Percentiles rank a stretch among this genome's conserved stretches.
These are phyloP conservation scores for Centropus bengalensis DNA, from an alignment of 2,113 vertebrate species.

Conservation along the genomic window DNA sequence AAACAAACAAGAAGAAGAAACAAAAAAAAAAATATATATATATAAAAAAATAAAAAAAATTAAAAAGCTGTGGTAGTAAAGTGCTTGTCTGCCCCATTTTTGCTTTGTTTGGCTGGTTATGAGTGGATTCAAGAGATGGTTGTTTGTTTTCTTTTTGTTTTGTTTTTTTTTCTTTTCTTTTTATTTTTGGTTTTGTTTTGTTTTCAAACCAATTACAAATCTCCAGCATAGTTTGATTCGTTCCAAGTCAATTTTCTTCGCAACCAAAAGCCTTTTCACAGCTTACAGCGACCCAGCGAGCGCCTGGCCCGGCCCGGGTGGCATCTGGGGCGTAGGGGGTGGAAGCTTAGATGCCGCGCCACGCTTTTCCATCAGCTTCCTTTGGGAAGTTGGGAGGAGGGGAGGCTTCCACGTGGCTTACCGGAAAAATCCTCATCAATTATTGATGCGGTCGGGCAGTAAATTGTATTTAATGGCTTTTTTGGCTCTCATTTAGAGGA, in stretches of 20 bases:
- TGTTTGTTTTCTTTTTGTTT: too few species aligned
- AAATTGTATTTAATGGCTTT: neutral
- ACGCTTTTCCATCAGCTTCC: neutral
- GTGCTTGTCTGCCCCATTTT: conserved; percentile 96
- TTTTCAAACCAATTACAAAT: conserved; percentile 64
- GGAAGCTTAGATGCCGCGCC: neutral
- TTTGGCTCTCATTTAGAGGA: neutral
- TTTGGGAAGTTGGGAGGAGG: neutral
- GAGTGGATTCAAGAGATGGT: conserved; percentile 96
- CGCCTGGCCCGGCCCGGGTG: neutral
- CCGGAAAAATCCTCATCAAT: neutral
- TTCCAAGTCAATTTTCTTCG: conserved; percentile 96
- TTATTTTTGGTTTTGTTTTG: too few species aligned
- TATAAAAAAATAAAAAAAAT: neutral
- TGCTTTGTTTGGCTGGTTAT: conserved; percentile 99
- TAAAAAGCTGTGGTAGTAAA: conserved; percentile 93
- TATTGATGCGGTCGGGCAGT: neutral
- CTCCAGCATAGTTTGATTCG: conserved; percentile 94
- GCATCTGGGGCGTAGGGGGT: neutral
- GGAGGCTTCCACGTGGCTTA: neutral
- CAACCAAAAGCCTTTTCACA: conserved; percentile 98
- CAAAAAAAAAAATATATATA: too few species aligned
- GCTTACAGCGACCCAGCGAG: conserved; percentile 79
- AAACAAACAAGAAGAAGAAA: neutral
- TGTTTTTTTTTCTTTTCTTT: too few species aligned